Evolutionary conservation across 2,888 invertebrate genomes (phyloP), one percentile per base, ranked within the genome.

Genomic region (Noctua janthe): DNA sequence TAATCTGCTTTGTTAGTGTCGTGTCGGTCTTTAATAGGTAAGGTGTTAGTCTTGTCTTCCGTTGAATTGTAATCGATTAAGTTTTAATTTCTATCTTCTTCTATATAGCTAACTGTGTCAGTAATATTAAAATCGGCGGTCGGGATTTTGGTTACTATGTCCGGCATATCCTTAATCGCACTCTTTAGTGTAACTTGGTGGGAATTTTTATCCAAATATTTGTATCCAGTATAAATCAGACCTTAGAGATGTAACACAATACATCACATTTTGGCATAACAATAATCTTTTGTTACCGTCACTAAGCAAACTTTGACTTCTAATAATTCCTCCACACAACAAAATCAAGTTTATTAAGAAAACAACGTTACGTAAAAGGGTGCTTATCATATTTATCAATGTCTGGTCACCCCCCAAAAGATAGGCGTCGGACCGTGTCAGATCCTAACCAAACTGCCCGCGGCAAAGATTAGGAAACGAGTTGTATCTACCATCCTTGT

Each of bases 381-480:
- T 90, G 92, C 89, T 91, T 91, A 91, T 91, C 91, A 91, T 91
- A 94, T 94, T 92, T 91, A 93, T 94, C 94, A 94, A 92, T 92
- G 94, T 94, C 94, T 91, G 89, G 85, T 92, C 92, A 92, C 93
- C 94, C 95, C 93, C 91, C 92, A 91, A 85, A 88, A 87, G 79
- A 87, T 87, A 94, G 94, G 96, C 95, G 96, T 95, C 89, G 92
- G 91, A 95, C 95, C 96, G 92, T 96, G 94, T 91, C 95, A 92
- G 92, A 95, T 94, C 94, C 93, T 94, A 94, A 94, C 94, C 93
- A 95, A 96, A 95, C 94, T 93, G 92, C 95, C 93, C 91, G 93
- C 91, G 94, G 95, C 94, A 82, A 94, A 92, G 93, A 94, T 95
- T 95, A 94, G 88, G 88, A 94, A 95, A 94, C 94, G 85, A 89